Evolutionary conservation across 2,888 invertebrate genomes (phyloP).

Genomic region (Orthosia gothica): DNA sequence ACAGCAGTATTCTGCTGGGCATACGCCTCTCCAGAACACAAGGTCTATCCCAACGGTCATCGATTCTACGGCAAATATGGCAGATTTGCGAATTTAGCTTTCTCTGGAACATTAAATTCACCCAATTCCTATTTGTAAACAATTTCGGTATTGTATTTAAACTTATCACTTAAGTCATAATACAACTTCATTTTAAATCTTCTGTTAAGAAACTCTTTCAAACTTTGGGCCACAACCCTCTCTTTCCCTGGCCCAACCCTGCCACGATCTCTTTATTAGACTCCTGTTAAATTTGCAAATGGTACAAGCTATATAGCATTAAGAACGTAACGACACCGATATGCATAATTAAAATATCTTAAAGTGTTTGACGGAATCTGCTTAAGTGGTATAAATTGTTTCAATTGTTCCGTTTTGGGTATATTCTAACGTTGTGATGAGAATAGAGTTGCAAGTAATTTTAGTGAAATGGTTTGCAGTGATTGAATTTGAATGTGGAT

Average conservation of each 20-base stretch:
- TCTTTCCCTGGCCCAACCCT: constrained; percentile 41
- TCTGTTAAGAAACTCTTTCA: too few species aligned
- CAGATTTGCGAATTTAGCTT: too few species aligned
- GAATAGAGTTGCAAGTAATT: constrained; percentile 8
- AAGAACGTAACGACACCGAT: constrained; percentile 58
- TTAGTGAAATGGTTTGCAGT: not conserved
- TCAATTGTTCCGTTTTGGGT: constrained; percentile 35
- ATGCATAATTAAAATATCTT: constrained; percentile 68
- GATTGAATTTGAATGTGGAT: constrained; percentile 7
- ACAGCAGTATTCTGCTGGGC: too few species aligned
- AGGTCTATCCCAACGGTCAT: too few species aligned
- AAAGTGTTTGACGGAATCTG: constrained; percentile 50
- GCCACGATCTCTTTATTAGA: constrained; percentile 69
- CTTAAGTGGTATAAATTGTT: constrained; percentile 51
- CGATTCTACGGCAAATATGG: too few species aligned
- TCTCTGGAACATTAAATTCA: too few species aligned
- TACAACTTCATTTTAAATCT: too few species aligned
- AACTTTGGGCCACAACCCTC: not conserved
- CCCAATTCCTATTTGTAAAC: too few species aligned
- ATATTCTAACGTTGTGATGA: constrained; percentile 10
- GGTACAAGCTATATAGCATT: constrained; percentile 62
- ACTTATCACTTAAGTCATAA: too few species aligned
- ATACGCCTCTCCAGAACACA: too few species aligned
- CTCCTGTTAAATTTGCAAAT: constrained; percentile 68
- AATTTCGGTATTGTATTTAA: too few species aligned